Percentiles rank a stretch among this genome's conserved stretches.
These are phyloP conservation scores for Sinotaia quadrata DNA, from an alignment of 2,888 invertebrate genomes.

Conservation along the genomic window DNA sequence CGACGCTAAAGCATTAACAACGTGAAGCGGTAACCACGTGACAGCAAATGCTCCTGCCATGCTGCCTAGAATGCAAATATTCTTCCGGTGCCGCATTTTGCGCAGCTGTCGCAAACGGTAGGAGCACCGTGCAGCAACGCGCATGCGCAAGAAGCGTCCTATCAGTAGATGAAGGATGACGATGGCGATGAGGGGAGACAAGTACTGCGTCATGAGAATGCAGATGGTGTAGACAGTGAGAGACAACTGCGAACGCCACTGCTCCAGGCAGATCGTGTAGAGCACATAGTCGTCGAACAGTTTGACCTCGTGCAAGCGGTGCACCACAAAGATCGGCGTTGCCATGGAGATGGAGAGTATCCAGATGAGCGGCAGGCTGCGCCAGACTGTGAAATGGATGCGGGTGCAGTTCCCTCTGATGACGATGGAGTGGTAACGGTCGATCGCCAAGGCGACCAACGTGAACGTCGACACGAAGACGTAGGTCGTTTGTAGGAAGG, in stretches of 20 bases:
- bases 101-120: conserved; percentile 35
- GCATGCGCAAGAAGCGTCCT: conserved; percentile 67
- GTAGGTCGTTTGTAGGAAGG: conserved; percentile 49
- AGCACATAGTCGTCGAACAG: conserved; percentile 59
- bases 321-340: conserved; percentile 48
- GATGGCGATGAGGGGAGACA: conserved; percentile 51
- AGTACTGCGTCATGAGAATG: conserved; percentile 53
- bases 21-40: conserved; percentile 58
- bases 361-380: conserved; percentile 47
- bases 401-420: conserved; percentile 37
- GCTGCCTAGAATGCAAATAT: conserved; percentile 63
- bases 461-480: conserved; percentile 57
- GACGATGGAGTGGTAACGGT: conserved; percentile 52
- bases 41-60: conserved; percentile 57
- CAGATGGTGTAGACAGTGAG: conserved; percentile 45
- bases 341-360: conserved; percentile 44
- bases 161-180: conserved; percentile 53
- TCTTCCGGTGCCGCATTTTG: conserved; percentile 58
- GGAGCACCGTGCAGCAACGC: conserved; percentile 44
- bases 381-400: conserved; percentile 6
- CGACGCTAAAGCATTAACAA: conserved; percentile 55
- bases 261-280: conserved; percentile 66
- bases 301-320: conserved; percentile 53
- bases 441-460: conserved; percentile 51
- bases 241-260: conserved; percentile 45